Evolutionary conservation across 2,888 invertebrate genomes (phyloP).

Genomic region (Drosophila monieri): DNA sequence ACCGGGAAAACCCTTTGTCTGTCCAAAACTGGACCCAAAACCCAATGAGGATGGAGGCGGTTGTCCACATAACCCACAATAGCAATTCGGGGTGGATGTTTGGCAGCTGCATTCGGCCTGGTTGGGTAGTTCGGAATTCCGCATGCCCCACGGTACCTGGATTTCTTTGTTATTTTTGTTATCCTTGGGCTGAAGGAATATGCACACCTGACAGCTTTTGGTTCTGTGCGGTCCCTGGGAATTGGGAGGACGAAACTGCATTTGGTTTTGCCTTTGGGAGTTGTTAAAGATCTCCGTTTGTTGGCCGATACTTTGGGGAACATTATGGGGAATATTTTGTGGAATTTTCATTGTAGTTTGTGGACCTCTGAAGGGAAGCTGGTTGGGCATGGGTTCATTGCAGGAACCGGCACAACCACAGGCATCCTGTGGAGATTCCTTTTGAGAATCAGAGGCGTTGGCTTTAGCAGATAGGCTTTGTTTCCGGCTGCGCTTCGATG

Average conservation of each 20-base stretch:
- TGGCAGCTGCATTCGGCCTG: neutral
- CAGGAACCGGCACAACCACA: neutral
- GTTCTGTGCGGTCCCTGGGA: neutral
- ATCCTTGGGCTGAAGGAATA: neutral
- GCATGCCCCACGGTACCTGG: neutral
- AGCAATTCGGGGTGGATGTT: neutral
- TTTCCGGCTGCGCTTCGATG: neutral
- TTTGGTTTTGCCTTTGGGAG: neutral
- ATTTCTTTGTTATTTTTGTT: slow-evolving; percentile 22
- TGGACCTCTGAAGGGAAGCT: neutral
- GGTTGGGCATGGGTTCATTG: neutral
- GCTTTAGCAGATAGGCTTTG: neutral
- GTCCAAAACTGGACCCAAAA: neutral
- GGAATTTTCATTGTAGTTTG: neutral
- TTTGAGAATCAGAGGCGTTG: neutral
- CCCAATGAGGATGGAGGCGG: neutral
- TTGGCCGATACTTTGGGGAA: neutral
- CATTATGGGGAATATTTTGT: too few species aligned
- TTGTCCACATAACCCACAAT: neutral
- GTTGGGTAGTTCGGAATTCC: too few species aligned
- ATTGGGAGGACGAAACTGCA: neutral
- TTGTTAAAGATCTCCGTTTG: neutral
- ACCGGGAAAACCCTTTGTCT: neutral
- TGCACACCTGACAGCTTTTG: slow-evolving; percentile 1
- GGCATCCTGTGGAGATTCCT: neutral